phyloP scores from a whole-genome alignment of 2,113 vertebrate genomes.

The Nanorana parkeri region DNA sequence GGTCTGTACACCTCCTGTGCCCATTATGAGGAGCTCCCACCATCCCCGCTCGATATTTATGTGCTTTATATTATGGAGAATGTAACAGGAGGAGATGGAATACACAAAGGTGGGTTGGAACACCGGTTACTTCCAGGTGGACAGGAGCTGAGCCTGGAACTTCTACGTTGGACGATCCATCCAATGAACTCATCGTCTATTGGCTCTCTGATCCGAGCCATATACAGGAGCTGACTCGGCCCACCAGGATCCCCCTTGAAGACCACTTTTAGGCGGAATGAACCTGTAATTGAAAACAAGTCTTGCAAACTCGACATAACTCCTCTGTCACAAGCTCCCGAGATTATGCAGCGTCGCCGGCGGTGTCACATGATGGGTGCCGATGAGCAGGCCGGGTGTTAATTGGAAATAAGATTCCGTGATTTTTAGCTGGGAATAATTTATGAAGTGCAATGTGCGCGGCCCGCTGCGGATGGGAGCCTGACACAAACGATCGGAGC shows the following conservation, averaged over 20 bases:
- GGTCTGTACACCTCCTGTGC: too few species aligned
- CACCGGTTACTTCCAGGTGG: too few species aligned
- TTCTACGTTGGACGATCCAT: too few species aligned
- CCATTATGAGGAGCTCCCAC: too few species aligned
- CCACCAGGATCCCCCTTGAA: neutral
- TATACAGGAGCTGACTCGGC: neutral
- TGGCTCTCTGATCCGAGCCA: neutral
- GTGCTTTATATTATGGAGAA: too few species aligned
- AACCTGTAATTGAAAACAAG: neutral
- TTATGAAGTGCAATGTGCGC: constrained; percentile 11
- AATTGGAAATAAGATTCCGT: constrained; percentile 25
- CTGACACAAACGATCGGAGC: neutral
- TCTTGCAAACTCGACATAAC: neutral
- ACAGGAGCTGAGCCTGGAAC: too few species aligned
- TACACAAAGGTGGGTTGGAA: too few species aligned
- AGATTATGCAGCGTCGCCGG: neutral
- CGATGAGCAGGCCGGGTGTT: constrained; percentile 9
- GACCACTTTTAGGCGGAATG: neutral
- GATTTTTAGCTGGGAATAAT: constrained; percentile 39
- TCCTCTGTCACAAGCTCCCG: neutral
- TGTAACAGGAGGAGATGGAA: too few species aligned
- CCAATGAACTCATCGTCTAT: too few species aligned
- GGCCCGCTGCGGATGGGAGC: constrained; percentile 15
- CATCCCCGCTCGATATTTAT: too few species aligned
- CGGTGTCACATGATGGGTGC: too few species aligned